A percentile compares a stretch with the other conserved stretches of the same genome.
Conservation (phyloP, 2,113 vertebrate genomes). For the Naja naja region DNA sequence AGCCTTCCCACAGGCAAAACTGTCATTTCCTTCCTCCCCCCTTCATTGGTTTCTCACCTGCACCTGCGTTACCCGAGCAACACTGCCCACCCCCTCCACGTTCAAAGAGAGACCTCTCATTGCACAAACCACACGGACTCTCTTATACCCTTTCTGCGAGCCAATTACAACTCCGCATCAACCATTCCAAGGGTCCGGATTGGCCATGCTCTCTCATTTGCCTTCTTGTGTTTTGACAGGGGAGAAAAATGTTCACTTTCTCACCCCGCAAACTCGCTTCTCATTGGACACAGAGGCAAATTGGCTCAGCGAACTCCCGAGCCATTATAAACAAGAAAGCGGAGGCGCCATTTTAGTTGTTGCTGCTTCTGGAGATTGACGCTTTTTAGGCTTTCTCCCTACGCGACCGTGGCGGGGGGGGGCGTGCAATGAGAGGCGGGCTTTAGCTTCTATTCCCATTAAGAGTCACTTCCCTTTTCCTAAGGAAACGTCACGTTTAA, state of each 20-base stretch:
- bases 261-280: neutral
- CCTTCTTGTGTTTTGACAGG: neutral
- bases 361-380: neutral
- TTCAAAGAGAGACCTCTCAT: neutral
- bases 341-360: neutral
- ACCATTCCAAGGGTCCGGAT: neutral
- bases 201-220: neutral
- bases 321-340: neutral
- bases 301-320: accelerated
- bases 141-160: neutral
- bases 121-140: neutral
- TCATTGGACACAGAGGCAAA: neutral
- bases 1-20: too few species aligned
- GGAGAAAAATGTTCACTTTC: neutral
- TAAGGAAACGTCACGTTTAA: neutral
- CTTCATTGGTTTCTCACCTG: neutral
- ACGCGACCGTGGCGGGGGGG: neutral
- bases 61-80: constrained; percentile 47
- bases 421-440: neutral
- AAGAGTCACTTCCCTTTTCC: neutral
- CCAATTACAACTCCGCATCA: neutral
- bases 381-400: neutral
- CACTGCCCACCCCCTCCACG: neutral
- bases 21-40: neutral
- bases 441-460: neutral